Percentiles rank a stretch among this genome's conserved stretches.
Conservation (phyloP, 2,113 vertebrate species). For the Tetraodon nigroviridis region DNA sequence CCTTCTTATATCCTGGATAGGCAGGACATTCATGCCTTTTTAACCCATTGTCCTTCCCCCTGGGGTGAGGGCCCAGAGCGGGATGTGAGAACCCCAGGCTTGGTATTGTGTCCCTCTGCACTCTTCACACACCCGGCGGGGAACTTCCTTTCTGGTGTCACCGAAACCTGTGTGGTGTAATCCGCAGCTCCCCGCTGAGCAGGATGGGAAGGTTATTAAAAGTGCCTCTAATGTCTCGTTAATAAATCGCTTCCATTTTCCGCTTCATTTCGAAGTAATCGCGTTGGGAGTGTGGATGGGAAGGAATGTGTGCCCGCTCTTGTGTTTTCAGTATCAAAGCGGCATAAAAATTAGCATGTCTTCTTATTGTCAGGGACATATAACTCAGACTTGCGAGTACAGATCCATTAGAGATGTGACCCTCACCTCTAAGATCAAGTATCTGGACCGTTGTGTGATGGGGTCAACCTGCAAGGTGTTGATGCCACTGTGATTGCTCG, state of each 20-base stretch:
- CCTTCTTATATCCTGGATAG: slow-evolving; percentile 82
- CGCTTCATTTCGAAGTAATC: slow-evolving; percentile 75
- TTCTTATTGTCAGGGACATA: slow-evolving; percentile 59
- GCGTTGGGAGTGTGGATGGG: slow-evolving; percentile 63
- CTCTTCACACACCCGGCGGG: slow-evolving; percentile 79
- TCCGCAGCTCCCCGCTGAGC: slow-evolving; percentile 76
- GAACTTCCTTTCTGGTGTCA: slow-evolving; percentile 83
- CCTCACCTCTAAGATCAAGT: slow-evolving; percentile 58
- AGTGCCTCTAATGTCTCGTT: slow-evolving; percentile 79
- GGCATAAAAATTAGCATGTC: slow-evolving; percentile 62
- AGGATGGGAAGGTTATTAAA: slow-evolving; percentile 79
- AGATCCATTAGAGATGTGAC: slow-evolving; percentile 72
- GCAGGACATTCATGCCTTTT: slow-evolving; percentile 82
- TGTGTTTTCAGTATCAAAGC: slow-evolving; percentile 67
- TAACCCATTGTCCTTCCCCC: slow-evolving; percentile 79
- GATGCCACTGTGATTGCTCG: slow-evolving; percentile 59
- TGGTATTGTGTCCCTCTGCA: slow-evolving; percentile 75
- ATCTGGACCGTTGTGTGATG: slow-evolving; percentile 39
- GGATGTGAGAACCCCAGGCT: slow-evolving; percentile 78
- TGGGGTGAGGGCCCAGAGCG: slow-evolving; percentile 73
- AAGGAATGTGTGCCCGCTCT: slow-evolving; percentile 63
- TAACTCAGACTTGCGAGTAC: slow-evolving; percentile 47
- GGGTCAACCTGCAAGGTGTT: slow-evolving; percentile 64
- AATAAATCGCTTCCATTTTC: slow-evolving; percentile 82
- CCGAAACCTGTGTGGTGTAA: slow-evolving; percentile 81